Evolutionary conservation across 2,888 invertebrate species (phyloP), one percentile per base, ranked within the genome.

Genomic region (Cotesia congregata): DNA sequence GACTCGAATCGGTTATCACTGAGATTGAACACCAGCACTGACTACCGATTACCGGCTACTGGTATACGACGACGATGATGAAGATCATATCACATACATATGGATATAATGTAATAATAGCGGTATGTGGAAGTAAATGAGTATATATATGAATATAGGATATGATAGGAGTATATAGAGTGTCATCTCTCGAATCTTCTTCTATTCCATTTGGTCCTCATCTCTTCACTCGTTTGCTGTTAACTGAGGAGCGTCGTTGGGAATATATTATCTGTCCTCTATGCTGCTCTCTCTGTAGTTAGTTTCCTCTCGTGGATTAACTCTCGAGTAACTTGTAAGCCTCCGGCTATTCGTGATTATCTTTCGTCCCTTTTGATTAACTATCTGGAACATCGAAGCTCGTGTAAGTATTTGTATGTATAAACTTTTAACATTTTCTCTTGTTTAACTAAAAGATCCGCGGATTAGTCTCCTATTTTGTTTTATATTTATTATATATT

Each of bases 271-370:
- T 69, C 20, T 30, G 1, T 6, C 6, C 50, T 20, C n/a, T n/a
- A n/a, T 39, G 30, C 30, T 50, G 50, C 50, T 50, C 50, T 50
- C 50, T 50, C 50, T 50, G 9, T 50, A 7, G 12, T 12, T 12
- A 7, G 50, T 50, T 50, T 50, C 50, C 50, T 50, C 50, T 50
- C 20, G 38, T 40, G 41, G 68, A 68, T 68, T 40, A 68, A 68
- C 17, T 50, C 40, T 40, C 41, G 62, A 62, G 62, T 15, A 68
- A 68, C 41, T 68, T 40, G 68, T 68, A 68, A 68, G 40, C 68
- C 40, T 50, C 50, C 17, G 68, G 68, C 68, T 40, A 15, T 68
- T 68, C 68, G 40, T 68, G 68, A 68, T 40, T 68, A 68, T 50
- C 68, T 68, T 39, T 68, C 62, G 62, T 62, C 50, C 68, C 50